A percentile compares a stretch with the other conserved stretches of the same genome.
Evolutionary conservation across 2,888 invertebrate genomes (phyloP).

Genomic region (Rapana venosa): DNA sequence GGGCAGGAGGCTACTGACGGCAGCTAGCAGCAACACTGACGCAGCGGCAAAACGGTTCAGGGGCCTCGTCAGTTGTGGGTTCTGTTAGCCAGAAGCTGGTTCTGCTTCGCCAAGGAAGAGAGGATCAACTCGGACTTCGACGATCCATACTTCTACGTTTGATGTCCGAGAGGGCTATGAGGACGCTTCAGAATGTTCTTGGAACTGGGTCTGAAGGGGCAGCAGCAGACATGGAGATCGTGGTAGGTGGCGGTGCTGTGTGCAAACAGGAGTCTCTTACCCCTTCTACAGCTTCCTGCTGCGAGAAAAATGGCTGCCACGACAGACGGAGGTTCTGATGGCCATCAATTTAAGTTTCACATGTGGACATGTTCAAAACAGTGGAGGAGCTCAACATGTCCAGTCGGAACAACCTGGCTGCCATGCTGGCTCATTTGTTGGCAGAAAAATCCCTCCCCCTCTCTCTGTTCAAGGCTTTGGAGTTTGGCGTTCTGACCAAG

Average conservation of each 20-base stretch:
- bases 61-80: too few relatives aligned
- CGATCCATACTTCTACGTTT: too few relatives aligned
- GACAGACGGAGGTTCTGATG: conserved; percentile 92
- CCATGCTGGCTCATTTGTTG: conserved; percentile 88
- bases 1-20: too few relatives aligned
- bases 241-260: conserved; percentile 85
- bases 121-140: too few relatives aligned
- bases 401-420: conserved; percentile 86
- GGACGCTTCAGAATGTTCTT: conserved; percentile 95
- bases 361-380: conserved; percentile 91
- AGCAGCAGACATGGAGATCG: conserved; percentile 91
- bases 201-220: conserved; percentile 85
- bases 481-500: conserved; percentile 91
- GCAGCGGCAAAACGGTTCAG: too few relatives aligned
- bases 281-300: conserved; percentile 91
- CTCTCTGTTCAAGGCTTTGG: conserved; percentile 90
- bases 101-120: too few relatives aligned
- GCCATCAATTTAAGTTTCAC: conserved; percentile 91
- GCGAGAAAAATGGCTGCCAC: conserved; percentile 87
- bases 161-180: conserved; percentile 82
- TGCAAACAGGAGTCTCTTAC: conserved; percentile 83
- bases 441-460: conserved; percentile 88
- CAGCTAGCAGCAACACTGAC: too few relatives aligned
- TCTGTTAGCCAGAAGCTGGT: too few relatives aligned
- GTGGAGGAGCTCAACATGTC: conserved; percentile 84